Conservation (phyloP, 2,113 vertebrate genomes). For the Serranochromis macrocephalus region DNA sequence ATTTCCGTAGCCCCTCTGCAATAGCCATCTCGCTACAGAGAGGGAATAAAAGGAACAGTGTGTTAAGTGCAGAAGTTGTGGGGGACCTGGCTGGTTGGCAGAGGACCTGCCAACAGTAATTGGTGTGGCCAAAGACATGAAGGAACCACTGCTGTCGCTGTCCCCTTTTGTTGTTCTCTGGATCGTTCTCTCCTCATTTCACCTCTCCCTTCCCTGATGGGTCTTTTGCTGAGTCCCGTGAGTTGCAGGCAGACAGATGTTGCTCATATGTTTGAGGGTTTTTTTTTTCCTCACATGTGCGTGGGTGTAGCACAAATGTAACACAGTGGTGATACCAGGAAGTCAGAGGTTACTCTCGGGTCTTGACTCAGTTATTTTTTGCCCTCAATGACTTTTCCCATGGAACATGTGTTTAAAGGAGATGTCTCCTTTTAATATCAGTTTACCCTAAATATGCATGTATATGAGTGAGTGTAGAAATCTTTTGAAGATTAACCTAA, state of each 20-base stretch:
- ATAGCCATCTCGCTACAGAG: conserved; percentile 38
- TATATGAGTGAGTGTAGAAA: background rate
- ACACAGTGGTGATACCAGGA: conserved; percentile 30
- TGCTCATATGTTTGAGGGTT: conserved; percentile 36
- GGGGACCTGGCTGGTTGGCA: conserved; percentile 44
- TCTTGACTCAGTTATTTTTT: background rate
- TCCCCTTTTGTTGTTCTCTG: conserved; percentile 7
- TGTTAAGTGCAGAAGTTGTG: conserved; percentile 26
- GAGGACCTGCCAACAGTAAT: conserved; percentile 39
- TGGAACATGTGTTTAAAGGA: background rate
- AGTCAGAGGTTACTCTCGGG: conserved; percentile 31
- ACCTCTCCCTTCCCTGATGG: conserved; percentile 17
- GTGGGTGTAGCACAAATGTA: conserved; percentile 38
- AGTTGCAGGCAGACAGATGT: conserved; percentile 58
- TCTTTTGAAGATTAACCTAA: background rate
- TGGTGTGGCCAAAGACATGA: conserved; percentile 24
- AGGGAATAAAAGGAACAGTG: background rate
- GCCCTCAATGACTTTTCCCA: background rate
- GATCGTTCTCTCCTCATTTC: conserved; percentile 28
- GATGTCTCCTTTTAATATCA: background rate
- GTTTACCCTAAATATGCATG: background rate
- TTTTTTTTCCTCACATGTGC: background rate
- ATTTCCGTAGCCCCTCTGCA: conserved; percentile 75
- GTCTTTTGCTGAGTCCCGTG: background rate
- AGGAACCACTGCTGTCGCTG: background rate